Evolutionary conservation across 1,140 invertebrate species (phyloP), one percentile per base, ranked within the genome.

Genomic region (Lysiphlebus fabarum): DNA sequence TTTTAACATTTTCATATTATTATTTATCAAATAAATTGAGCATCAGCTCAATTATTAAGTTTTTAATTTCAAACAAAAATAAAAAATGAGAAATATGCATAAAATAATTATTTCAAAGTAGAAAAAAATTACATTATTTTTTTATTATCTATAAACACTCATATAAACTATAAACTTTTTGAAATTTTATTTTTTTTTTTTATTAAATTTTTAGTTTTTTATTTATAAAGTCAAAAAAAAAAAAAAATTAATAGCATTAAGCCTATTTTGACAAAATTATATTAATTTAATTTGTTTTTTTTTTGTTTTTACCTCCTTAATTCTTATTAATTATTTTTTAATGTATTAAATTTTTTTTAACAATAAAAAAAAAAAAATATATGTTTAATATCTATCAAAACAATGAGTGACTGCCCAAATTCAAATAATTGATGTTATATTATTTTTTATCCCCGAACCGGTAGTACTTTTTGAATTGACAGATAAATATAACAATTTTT

Each of bases 121-220:
- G n/a, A 49, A 58, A 36, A 50, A n/a, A 50, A 51, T 55, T 58
- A 45, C 65, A 68, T 67, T 68, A 49, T 34, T 12, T 51, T 41
- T 7, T 53, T 14, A 71, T 68, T 67, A 68, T 68, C 66, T 69
- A 70, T 62, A 68, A 71, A 74, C 65, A 71, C 66, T 64, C 64
- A 62, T 69, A 64, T 66, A 67, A 60, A 55, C 62, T 65, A 58
- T 67, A 58, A 56, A 65, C 62, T 58, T 61, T 62, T 67, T 1
- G 17, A 26, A 26, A 62, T 62, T 63, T 64, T 40, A 63, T 63
- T 69, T 47, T 59, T 63, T 69, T 70, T 66, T 70, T 66, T 65
- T 63, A 68, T 69, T 41, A 60, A 68, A 57, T 67, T 67, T 42
- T 55, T 47, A 61, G 62, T 66, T 47, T 61, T n/a, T 62, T 61